A percentile compares a stretch with the other conserved stretches of the same genome.
phyloP scores from a whole-genome alignment of 2,113 vertebrate species.

The Cisticola juncidis region DNA sequence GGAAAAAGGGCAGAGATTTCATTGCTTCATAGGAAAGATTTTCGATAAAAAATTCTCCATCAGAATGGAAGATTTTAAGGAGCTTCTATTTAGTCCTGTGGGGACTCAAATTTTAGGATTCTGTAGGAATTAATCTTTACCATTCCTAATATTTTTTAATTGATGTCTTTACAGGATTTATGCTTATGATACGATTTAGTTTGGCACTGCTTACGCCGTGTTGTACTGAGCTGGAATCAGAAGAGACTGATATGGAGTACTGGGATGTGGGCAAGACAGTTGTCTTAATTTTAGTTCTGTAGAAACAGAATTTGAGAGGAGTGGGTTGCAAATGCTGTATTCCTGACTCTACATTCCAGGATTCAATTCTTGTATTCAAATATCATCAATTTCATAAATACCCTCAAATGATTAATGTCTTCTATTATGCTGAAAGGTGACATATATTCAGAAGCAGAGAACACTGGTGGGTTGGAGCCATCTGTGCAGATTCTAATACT shows the following conservation, averaged over 20 bases:
- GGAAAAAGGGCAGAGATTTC: neutral
- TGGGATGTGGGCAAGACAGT: fast-evolving
- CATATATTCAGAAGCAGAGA: neutral
- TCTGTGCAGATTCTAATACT: neutral
- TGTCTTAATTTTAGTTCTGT: neutral
- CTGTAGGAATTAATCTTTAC: neutral
- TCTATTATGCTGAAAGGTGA: neutral
- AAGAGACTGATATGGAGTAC: neutral
- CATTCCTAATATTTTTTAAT: neutral
- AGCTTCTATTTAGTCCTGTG: neutral
- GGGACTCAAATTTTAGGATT: neutral
- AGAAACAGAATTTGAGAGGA: neutral
- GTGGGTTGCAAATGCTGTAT: neutral
- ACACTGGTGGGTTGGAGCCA: neutral
- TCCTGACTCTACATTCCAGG: neutral
- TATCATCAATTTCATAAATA: neutral
- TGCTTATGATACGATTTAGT: neutral
- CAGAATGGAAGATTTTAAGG: neutral
- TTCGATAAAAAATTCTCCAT: neutral
- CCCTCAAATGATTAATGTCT: neutral
- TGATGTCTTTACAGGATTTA: neutral
- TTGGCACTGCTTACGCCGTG: neutral
- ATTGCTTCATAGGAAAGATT: neutral
- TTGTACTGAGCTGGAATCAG: neutral
- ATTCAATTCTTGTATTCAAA: neutral